Evolutionary conservation across 1,140 invertebrate species (phyloP), one percentile per base, ranked within the genome.

Genomic region (Schlechtendalia chinensis): DNA sequence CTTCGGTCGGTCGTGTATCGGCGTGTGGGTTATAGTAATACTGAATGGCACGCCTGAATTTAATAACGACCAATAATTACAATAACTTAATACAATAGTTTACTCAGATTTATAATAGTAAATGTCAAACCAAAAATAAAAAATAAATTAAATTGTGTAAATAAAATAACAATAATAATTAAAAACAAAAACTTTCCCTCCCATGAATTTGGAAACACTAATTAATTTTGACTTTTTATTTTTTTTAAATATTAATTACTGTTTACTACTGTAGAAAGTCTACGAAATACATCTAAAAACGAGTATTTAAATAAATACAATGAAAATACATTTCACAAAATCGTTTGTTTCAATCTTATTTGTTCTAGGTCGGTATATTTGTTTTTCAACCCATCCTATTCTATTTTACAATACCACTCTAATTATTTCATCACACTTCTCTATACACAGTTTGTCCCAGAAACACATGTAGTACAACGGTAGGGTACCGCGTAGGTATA

Each of bases 331-430:
- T 24, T n/a, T 29, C 12, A n/a, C 17, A 29, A 54, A 54, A 54
- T 29, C 24, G 50, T 54, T 72, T 72, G 50, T 72, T 19, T 29
- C 19, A 14, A 54, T 72, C 69, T 54, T 12, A 24, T 72, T 72
- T 72, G 24, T 72, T 72, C 47, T 54, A 54, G 69, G 50, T 72
- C 11, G 69, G 32, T 8, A 39, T 47, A 53, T 71, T 71, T 71
- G 67, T 71, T 71, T 54, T 29, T 47, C 3, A 54, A 54, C 17
- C 17, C 47, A 72, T 72, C 47, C 47, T 32, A n/a, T 72, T 72
- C 50, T n/a, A 19, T 54, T 72, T 53, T n/a, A 72, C 69, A 72
- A 72, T 54, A 29, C 50, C 10, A 72, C 47, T 72, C 24, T 72
- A 72, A 72, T 72, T 72, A 72, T 11, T 27, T 8, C 14, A 29